Base-by-base conservation (phyloP, 1,140 invertebrate genomes). In the Eumaeus atala region DNA sequence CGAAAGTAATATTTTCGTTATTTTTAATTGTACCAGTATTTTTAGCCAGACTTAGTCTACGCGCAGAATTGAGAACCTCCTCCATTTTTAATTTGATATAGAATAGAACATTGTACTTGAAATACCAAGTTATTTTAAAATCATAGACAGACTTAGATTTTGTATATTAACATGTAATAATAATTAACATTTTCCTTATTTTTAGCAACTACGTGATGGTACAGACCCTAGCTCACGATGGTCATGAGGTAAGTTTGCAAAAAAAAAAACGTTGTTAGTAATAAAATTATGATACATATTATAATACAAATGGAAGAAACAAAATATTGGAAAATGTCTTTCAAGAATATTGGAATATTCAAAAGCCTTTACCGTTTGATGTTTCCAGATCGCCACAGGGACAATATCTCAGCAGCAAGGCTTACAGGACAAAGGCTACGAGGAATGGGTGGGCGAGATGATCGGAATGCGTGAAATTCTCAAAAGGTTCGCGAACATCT, bases 371-470 rank as follows among this genome's bases (percentile, higher is more conserved):
- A 44, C 40, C 40, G 14, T n/a, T 51, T 38, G 3, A 10, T 37
- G 34, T 37, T 60, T 60, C 40, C 51, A 88, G 89, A 96, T 98
- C 62, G 96, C 92, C 11, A 94, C 95, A 4, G 95, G 97, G 79
- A 97, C 94, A 21, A 93, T 96, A 68, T 95, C 94, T 7, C 84
- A 92, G 54, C 94, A 96, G 74, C 92, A 93, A 75, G 95, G 95
- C 28, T 84, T 96, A 1, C 93, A 96, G 84, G 93, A 95, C 74
- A 94, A 95, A 84, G 93, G 93, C 1, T 96, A 96, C 72, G 95
- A 97, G 83, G 93, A 96, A 84, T 97, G 95, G 95, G 93, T 93
- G 1, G 93, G 95, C 18, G 96, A 97, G 89, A 96, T 97, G 94
- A 95, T 97, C 63, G 95, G 95, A 36, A 96, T 97, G 95, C 90